Base-by-base conservation (phyloP, 2,113 vertebrate genomes). In the Phoenicopterus ruber region DNA sequence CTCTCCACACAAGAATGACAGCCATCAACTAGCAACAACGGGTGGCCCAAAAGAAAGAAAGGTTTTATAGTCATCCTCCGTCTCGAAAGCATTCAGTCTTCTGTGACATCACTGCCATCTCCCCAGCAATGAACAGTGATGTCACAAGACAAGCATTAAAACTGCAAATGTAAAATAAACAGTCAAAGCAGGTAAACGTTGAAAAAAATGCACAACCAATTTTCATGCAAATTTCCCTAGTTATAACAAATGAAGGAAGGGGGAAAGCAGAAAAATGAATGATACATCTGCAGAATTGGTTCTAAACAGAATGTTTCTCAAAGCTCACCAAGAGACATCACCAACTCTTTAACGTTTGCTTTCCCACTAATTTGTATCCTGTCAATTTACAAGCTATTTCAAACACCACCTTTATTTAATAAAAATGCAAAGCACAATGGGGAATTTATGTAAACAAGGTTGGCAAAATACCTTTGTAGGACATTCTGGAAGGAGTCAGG, bases 341-440 rank as follows among this genome's bases (percentile, higher is more conserved):
- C 63, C 6, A 34, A 80, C 66, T 96, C 84, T 63, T 93, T 58
- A 95, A 88, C 57, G 6, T 87, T 90, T 93, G 50, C 70, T 91
- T 95, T 93, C 78, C 74, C n/a, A 52, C 91, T 95, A 94, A 97
- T 96, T 96, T 93, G 87, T 96, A 95, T 78, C 91, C 78, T 96
- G 91, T 81, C 94, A 95, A 91, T 97, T 97, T 94, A 90, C 84
- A 90, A 91, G 84, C 78, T 96, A 91, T 95, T 96, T 92, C 86
- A 83, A 95, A 95, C 63, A 94, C 82, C 89, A 94, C 62, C 73
- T 82, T 93, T 95, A 90, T 96, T 93, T 83, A 96, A 96, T 94
- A 95, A 97, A 96, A 97, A 96, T 94, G 94, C 78, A 83, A 93
- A 97, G 84, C 88, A 95, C 94, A 97, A 86, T 81, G 71, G 67